Base-by-base conservation (phyloP, 2,888 invertebrate genomes). In the Euspilapteryx auroguttella region DNA sequence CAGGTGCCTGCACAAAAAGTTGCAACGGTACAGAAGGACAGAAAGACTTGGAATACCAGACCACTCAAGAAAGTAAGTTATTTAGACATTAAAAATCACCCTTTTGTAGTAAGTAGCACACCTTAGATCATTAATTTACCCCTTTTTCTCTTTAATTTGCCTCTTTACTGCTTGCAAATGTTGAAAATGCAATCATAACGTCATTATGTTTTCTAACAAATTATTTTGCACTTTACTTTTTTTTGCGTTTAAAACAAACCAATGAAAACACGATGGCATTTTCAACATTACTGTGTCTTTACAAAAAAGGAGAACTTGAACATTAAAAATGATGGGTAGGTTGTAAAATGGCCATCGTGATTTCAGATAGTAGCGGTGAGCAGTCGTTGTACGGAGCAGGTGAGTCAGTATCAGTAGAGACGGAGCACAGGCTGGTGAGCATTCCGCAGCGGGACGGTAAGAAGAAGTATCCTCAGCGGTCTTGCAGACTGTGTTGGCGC, bases 101-200 rank as follows among this genome's bases (percentile, higher is more conserved):
- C 14, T 25, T 25, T 8, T 13, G 14, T 17, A 8, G 11, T 12
- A 11, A 22, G 10, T 22, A 23, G n/a, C n/a, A n/a, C n/a, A n/a
- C n/a, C n/a, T n/a, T n/a, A n/a, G n/a, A n/a, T n/a, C n/a, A n/a
- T n/a, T n/a, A n/a, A n/a, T n/a, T n/a, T n/a, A n/a, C n/a, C n/a
- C n/a, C n/a, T n/a, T n/a, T n/a, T n/a, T n/a, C n/a, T n/a, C n/a
- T n/a, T n/a, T n/a, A n/a, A n/a, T n/a, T n/a, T n/a, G n/a, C n/a
- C n/a, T n/a, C n/a, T n/a, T n/a, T n/a, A n/a, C n/a, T n/a, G n/a
- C n/a, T n/a, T n/a, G n/a, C n/a, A n/a, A n/a, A 65, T 69, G 73
- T 73, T 73, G 75, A 75, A 75, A 73, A 73, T 75, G 75, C 73
- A 71, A 64, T 73, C 65, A 62, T n/a, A n/a, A n/a, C n/a, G n/a